phyloP scores from a whole-genome alignment of 2,113 vertebrate genomes.

The Galemys pyrenaicus region DNA sequence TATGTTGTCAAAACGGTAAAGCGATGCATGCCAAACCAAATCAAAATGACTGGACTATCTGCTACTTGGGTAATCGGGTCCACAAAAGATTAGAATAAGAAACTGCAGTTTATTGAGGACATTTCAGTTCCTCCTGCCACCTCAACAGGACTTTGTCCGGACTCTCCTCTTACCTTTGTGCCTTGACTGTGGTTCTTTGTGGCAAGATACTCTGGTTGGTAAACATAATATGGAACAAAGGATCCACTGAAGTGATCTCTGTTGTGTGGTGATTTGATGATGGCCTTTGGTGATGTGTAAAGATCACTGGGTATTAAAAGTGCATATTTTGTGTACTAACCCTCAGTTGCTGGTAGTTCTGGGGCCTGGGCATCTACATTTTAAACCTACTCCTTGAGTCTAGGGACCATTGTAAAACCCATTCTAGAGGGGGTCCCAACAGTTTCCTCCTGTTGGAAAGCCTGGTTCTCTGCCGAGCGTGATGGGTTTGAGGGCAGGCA shows the following conservation, averaged over 20 bases:
- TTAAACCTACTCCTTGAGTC: conserved; percentile 8
- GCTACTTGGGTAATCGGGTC: conserved; percentile 51
- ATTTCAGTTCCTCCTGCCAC: conserved; percentile 63
- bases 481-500: neutral
- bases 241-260: conserved; percentile 76
- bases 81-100: conserved; percentile 60
- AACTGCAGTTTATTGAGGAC: conserved; percentile 57
- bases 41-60: conserved; percentile 46
- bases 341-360: neutral
- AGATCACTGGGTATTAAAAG: conserved; percentile 28
- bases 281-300: neutral
- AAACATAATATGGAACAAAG: conserved; percentile 78
- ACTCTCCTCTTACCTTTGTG: conserved; percentile 79
- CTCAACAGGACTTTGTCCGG: conserved; percentile 73
- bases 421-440: neutral
- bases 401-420: neutral
- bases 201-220: conserved; percentile 73
- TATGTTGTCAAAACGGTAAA: conserved; percentile 66
- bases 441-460: neutral
- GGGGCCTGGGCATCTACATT: neutral
- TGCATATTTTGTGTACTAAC: neutral
- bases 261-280: conserved; percentile 65
- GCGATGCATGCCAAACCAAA: conserved; percentile 74
- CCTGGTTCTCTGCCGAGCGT: neutral
- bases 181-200: conserved; percentile 82